Percentiles rank a stretch among this genome's conserved stretches.
Evolutionary conservation across 2,113 vertebrate species (phyloP).

Genomic region (Pogona vitticeps): DNA sequence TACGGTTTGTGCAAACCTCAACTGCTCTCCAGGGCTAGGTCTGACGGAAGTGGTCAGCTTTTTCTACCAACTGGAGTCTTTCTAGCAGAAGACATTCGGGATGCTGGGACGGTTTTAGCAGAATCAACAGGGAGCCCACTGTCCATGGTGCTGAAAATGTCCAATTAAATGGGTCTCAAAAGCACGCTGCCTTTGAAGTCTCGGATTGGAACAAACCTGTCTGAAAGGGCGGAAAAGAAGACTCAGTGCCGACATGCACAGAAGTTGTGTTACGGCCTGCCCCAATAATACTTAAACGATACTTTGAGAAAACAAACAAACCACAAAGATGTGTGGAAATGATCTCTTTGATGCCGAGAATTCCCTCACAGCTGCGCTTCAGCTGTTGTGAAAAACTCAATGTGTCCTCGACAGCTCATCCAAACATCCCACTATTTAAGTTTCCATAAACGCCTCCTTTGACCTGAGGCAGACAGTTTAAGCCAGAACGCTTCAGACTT

Average conservation of each 20-base stretch:
- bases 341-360: not conserved
- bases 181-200: not conserved
- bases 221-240: not conserved
- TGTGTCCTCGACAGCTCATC: not conserved
- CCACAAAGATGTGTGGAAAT: not conserved
- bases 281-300: not conserved
- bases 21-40: too few species aligned
- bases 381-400: not conserved
- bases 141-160: slow-evolving; percentile 76
- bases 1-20: too few species aligned
- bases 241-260: slow-evolving; percentile 1
- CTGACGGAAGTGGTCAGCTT: too few species aligned
- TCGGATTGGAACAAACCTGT: not conserved
- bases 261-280: not conserved
- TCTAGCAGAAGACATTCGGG: not conserved
- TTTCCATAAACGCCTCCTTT: not conserved
- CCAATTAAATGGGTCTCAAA: not conserved
- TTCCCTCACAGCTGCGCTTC: not conserved
- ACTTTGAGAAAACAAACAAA: not conserved
- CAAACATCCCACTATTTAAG: not conserved
- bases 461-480: not conserved
- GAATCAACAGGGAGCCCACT: slow-evolving; percentile 30
- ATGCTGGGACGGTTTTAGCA: not conserved
- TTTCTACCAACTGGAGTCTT: not conserved
- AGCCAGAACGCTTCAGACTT: accelerated